Percentiles rank a stretch among this genome's conserved stretches.
Conservation (phyloP, 2,797 vertebrate genomes). For the Natrix natrix region DNA sequence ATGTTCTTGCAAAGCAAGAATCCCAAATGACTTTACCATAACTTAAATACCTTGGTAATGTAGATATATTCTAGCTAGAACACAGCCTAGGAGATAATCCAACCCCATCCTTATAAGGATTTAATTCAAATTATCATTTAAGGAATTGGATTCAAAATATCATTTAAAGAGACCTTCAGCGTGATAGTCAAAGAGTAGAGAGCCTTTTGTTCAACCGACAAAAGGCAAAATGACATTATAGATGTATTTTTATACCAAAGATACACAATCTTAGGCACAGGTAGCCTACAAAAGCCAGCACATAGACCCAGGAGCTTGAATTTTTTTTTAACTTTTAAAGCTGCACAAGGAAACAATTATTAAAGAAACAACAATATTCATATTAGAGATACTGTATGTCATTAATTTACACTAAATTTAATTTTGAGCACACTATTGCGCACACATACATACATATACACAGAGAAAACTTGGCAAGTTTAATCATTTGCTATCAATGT, state of each 20-base stretch:
- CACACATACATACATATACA: not conserved
- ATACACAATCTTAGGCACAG: conserved; percentile 5
- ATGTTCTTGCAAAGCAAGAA: not conserved
- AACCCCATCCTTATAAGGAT: not conserved
- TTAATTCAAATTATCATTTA: not conserved
- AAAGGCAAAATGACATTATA: conserved; percentile 40
- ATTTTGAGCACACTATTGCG: conserved; percentile 23
- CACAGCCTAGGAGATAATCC: not conserved
- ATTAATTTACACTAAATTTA: not conserved
- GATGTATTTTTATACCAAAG: conserved; percentile 42
- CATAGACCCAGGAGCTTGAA: not conserved
- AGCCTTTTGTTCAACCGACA: conserved; percentile 33
- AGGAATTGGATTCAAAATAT: not conserved
- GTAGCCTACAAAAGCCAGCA: not conserved
- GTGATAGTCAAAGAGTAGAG: conserved; percentile 29
- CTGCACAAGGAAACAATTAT: not conserved
- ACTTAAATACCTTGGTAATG: not conserved
- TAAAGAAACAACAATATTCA: not conserved
- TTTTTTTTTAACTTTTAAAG: not conserved
- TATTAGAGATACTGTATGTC: not conserved
- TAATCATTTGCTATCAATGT: not conserved
- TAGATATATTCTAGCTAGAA: not conserved
- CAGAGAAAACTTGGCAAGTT: not conserved
- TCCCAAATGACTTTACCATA: not conserved
- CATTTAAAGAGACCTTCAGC: not conserved